A percentile compares a stretch with the other conserved stretches of the same genome.
These are phyloP conservation scores for Athrips mouffetella DNA, from an alignment of 2,888 invertebrate genomes.

Conservation along the genomic window DNA sequence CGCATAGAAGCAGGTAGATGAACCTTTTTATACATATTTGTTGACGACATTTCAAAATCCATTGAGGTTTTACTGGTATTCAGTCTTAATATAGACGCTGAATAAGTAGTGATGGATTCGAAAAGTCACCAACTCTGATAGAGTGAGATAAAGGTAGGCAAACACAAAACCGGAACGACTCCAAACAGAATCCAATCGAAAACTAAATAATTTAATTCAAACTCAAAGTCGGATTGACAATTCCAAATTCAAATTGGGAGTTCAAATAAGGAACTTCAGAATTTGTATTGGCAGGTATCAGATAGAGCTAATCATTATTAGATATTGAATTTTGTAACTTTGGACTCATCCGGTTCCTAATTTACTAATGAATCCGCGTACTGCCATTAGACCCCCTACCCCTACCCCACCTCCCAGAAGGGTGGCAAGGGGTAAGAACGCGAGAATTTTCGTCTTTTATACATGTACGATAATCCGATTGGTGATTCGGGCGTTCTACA, in stretches of 20 bases:
- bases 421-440: conserved; percentile 66
- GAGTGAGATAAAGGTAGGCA: conserved; percentile 39
- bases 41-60: neutral
- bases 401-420: conserved; percentile 22
- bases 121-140: conserved; percentile 16
- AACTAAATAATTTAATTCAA: conserved; percentile 75
- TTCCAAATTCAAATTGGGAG: conserved; percentile 64
- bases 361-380: conserved; percentile 79
- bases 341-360: conserved; percentile 79
- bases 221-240: conserved; percentile 70
- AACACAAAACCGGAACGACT: conserved; percentile 55
- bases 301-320: conserved; percentile 73
- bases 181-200: conserved; percentile 65
- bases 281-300: conserved; percentile 58
- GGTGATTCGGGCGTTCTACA: conserved; percentile 71
- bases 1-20: conserved; percentile 21
- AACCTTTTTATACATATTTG: neutral
- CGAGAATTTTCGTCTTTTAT: conserved; percentile 76
- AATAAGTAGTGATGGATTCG: conserved; percentile 1
- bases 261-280: conserved; percentile 25
- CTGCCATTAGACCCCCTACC: conserved; percentile 66
- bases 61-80: neutral
- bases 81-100: neutral
- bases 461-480: conserved; percentile 77
- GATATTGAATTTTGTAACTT: conserved; percentile 79